Evolutionary conservation across 2,797 vertebrate genomes (phyloP), one percentile per base, ranked within the genome.

Genomic region (Microtus agrestis): DNA sequence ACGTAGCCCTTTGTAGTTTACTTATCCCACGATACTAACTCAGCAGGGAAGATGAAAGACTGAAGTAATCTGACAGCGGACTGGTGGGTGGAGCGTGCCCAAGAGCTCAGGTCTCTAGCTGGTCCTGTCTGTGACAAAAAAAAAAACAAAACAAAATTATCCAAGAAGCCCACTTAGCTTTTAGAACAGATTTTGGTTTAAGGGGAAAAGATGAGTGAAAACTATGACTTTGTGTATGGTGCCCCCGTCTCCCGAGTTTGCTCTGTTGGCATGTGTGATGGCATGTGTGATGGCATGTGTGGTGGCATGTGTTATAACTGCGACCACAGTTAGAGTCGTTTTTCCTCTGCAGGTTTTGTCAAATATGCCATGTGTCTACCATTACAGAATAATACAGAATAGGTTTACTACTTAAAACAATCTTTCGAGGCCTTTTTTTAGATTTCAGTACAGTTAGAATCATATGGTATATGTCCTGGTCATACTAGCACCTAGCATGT

Each of bases 181-280:
- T 86, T 86, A 87, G 51, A 89, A 46, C 5, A 87, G 46, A 82
- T 89, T 84, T 48, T 87, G 46, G 40, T 65, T 93, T 76, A 79
- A 27, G 79, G 69, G 71, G 79, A 46, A 79, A 87, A 87, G 54
- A 56, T 76, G 56, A 85, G 17, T n/a, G 61, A 89, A 67, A 94
- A 81, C 2, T 29, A 23, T 15, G 40, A 13, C 6, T 34, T 25
- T 34, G 27, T 21, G 0, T 31, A 43, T 43, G 6, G 2, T 81
- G 6, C n/a, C 0, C 43, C 6, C 37, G 27, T 10, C 2, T 15
- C 37, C 2, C 0, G 17, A 27, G 65, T 80, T 89, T 67, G 23
- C 78, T 80, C 2, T 56, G 7, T 90, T 77, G 88, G 40, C 14
- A 2, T 23, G 48, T 87, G 9, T 71, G 63, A 56, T 29, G 77